Conservation (phyloP, 2,113 vertebrate genomes). For the Pomatorhinus ruficollis region DNA sequence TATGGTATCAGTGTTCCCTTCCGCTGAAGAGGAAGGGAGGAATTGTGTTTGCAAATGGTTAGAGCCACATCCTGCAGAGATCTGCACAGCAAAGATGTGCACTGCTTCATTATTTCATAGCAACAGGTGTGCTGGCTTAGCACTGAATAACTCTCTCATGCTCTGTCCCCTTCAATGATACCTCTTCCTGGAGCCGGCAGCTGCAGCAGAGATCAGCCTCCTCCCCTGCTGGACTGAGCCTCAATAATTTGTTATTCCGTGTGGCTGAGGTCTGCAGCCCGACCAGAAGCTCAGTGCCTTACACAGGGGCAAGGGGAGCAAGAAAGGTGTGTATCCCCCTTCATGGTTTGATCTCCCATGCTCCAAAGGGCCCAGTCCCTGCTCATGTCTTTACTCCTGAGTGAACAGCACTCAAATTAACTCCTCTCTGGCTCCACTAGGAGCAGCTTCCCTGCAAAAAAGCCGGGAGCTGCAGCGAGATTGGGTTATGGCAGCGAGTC, state of each 20-base stretch:
- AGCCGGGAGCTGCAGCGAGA: not conserved
- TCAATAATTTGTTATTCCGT: constrained; percentile 46
- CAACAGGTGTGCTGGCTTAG: constrained; percentile 26
- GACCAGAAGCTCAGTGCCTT: not conserved
- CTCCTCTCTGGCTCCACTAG: not conserved
- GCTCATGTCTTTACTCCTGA: not conserved
- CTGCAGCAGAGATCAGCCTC: constrained; percentile 34
- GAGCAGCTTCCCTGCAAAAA: not conserved
- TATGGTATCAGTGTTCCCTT: not conserved
- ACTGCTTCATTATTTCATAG: not conserved
- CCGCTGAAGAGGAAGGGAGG: not conserved
- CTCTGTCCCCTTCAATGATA: constrained; percentile 12
- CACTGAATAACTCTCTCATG: not conserved
- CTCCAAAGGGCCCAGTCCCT: not conserved
- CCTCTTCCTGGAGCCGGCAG: constrained; percentile 50
- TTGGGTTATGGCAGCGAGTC: not conserved
- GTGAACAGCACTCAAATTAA: not conserved
- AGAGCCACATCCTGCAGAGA: not conserved
- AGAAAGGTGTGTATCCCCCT: not conserved
- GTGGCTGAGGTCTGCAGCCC: constrained; percentile 6
- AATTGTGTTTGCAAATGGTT: not conserved
- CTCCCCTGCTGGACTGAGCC: constrained; percentile 17
- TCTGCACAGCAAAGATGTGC: not conserved
- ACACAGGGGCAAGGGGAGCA: not conserved
- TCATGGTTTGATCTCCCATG: not conserved